A percentile compares a stretch with the other conserved stretches of the same genome.
Evolutionary conservation across 2,888 invertebrate species (phyloP).

Genomic region (Scrobipalpa atriplicella): DNA sequence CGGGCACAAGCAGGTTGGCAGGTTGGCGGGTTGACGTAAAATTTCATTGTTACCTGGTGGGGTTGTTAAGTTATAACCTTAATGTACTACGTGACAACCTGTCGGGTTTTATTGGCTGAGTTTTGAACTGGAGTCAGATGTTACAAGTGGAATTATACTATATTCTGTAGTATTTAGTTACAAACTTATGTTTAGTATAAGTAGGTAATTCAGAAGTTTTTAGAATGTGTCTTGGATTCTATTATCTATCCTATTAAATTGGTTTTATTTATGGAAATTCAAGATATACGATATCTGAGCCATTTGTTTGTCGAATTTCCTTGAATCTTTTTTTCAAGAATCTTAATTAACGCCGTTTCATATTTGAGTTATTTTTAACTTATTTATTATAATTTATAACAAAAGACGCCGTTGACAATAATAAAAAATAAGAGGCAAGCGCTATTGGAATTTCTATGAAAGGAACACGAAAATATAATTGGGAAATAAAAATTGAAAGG

Average conservation of each 20-base stretch:
- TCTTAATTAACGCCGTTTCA: background rate
- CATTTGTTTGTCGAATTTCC: background rate
- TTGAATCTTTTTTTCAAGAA: background rate
- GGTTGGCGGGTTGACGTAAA: constrained; percentile 1
- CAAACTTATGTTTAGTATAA: too few relatives aligned
- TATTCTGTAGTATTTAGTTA: too few relatives aligned
- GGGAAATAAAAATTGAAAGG: background rate
- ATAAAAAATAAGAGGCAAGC: background rate
- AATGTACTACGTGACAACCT: background rate
- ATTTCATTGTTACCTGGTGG: constrained; percentile 5
- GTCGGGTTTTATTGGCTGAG: background rate
- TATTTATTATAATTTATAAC: background rate
- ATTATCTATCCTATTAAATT: too few relatives aligned
- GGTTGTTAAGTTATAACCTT: background rate
- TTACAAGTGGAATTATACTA: background rate
- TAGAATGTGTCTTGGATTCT: too few relatives aligned
- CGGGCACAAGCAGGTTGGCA: too few relatives aligned
- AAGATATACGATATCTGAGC: too few relatives aligned
- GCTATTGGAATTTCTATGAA: background rate
- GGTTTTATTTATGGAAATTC: too few relatives aligned
- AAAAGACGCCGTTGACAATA: background rate
- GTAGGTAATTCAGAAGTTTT: too few relatives aligned
- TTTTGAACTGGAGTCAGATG: background rate
- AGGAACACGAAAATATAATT: background rate
- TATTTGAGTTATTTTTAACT: background rate